These are phyloP conservation scores for Actinia tenebrosa DNA, from an alignment of 64 coral and sea anemone genomes.

Conservation along the genomic window DNA sequence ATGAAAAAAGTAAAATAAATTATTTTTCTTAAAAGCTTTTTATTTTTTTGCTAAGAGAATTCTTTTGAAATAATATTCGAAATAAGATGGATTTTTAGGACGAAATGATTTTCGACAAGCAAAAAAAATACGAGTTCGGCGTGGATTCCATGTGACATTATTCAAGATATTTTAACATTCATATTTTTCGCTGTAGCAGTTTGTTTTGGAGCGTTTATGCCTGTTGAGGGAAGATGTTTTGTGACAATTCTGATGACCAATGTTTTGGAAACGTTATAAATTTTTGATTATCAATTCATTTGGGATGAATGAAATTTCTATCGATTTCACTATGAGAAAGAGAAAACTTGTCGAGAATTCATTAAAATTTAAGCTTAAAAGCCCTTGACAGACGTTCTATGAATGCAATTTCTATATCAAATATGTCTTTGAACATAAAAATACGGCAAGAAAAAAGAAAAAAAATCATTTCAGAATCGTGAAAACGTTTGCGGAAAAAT, in stretches of 20 bases:
- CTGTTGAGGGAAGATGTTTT: not conserved
- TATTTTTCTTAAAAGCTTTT: no score
- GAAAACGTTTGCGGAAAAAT: not conserved
- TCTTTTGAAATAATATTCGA: no score
- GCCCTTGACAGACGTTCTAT: conserved; percentile 6
- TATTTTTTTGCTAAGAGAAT: no score
- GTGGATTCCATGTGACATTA: not conserved
- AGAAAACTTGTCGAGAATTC: conserved; percentile 1
- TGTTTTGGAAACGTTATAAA: conserved; percentile 24
- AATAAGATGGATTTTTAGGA: no score
- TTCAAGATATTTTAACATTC: not conserved
- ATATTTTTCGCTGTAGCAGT: not conserved
- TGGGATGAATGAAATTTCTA: not conserved
- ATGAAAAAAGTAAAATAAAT: not conserved
- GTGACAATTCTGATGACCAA: not conserved
- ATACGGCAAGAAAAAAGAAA: not conserved
- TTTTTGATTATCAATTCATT: not conserved
- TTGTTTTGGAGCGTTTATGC: not conserved
- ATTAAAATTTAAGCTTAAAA: not conserved
- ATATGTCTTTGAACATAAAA: not conserved
- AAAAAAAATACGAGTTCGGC: no score
- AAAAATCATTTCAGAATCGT: not conserved
- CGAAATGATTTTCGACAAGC: no score
- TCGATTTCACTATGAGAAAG: not conserved
- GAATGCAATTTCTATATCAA: not conserved